phyloP scores from a whole-genome alignment of 2,113 vertebrate genomes.

The Cairina moschata region DNA sequence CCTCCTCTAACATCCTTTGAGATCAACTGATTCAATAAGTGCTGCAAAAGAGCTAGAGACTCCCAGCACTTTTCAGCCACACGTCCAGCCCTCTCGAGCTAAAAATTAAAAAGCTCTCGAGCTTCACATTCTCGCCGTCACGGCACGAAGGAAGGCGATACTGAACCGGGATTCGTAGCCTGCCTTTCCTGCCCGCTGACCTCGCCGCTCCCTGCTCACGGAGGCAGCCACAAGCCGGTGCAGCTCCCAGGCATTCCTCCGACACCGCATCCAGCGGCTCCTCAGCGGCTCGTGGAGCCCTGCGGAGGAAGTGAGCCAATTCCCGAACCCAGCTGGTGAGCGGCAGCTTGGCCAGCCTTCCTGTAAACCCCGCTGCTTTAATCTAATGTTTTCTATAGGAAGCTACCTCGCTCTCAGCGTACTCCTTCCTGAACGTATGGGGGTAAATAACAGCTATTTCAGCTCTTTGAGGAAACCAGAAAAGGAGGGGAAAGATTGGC shows the following conservation, averaged over 20 bases:
- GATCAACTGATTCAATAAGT: background rate
- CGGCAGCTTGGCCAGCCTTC: background rate
- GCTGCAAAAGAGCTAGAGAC: background rate
- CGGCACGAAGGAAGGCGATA: background rate
- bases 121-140: background rate
- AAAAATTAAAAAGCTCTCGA: background rate
- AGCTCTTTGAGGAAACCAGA: background rate
- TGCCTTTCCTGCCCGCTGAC: slow-evolving; percentile 19
- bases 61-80: background rate
- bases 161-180: background rate
- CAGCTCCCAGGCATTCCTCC: background rate
- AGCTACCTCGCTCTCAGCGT: background rate
- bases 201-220: background rate
- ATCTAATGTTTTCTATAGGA: background rate
- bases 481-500: background rate
- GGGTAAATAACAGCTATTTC: background rate
- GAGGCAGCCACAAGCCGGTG: slow-evolving; percentile 2
- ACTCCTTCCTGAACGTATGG: accelerated
- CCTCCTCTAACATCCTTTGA: background rate
- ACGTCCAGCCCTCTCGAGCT: background rate
- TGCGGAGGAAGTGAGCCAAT: accelerated
- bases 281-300: accelerated
- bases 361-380: background rate
- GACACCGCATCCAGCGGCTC: background rate
- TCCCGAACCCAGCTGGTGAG: background rate